Evolutionary conservation across 1,140 invertebrate species (phyloP).

Genomic region (Euura lappo): DNA sequence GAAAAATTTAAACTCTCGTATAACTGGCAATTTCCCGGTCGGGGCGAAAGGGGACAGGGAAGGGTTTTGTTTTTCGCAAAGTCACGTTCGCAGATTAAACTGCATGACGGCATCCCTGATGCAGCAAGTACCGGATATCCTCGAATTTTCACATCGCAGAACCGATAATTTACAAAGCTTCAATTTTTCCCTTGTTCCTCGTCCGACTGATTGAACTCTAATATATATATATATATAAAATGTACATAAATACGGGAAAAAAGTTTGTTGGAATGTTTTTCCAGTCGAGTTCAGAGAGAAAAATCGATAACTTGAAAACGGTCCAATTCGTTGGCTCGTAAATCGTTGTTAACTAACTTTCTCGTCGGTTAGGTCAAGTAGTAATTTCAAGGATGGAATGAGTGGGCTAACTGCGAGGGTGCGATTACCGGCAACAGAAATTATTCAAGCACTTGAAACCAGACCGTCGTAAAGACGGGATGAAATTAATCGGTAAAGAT

Average conservation of each 20-base stretch:
- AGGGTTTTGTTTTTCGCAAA: not conserved
- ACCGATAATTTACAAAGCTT: too few relatives aligned
- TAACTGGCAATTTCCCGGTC: constrained; percentile 20
- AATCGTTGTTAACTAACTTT: not conserved
- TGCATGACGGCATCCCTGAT: not conserved
- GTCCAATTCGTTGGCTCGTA: not conserved
- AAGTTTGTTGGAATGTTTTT: too few relatives aligned
- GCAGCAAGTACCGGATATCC: too few relatives aligned
- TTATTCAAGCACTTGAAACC: constrained; percentile 2
- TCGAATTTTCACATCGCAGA: too few relatives aligned
- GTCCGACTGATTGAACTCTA: too few relatives aligned
- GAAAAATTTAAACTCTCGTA: constrained; percentile 16
- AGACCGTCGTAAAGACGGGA: not conserved
- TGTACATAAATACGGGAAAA: too few relatives aligned
- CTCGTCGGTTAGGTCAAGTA: not conserved
- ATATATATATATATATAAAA: too few relatives aligned
- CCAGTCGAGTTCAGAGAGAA: not conserved
- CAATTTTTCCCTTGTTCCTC: too few relatives aligned
- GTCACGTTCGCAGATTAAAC: constrained; percentile 2
- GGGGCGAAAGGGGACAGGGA: not conserved
- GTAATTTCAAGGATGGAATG: not conserved
- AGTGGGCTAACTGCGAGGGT: not conserved
- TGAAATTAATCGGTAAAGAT: constrained; percentile 7
- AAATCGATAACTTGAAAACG: not conserved
- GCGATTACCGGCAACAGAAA: not conserved